Conservation (phyloP, 2,888 invertebrate genomes). For the Anorthoa munda region DNA sequence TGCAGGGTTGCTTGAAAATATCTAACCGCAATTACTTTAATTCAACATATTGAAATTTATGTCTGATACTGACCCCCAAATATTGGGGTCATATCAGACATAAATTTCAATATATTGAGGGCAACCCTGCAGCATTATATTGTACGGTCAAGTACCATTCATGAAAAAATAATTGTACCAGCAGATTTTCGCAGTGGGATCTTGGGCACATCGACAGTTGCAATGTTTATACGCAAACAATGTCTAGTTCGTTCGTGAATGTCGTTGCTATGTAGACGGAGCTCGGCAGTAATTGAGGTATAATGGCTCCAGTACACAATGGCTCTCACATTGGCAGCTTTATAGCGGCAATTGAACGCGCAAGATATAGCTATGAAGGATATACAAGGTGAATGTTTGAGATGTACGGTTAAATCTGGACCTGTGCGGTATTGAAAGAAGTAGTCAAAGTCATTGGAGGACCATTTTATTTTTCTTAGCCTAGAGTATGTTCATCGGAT, state of each 20-base stretch:
- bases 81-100: too few relatives aligned
- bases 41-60: too few relatives aligned
- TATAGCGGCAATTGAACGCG: conserved; percentile 46
- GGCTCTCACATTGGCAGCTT: conserved; percentile 54
- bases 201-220: conserved; percentile 2
- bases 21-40: too few relatives aligned
- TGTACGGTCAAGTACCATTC: too few relatives aligned
- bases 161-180: too few relatives aligned
- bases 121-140: too few relatives aligned
- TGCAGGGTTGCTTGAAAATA: too few relatives aligned
- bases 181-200: too few relatives aligned
- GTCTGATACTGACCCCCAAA: too few relatives aligned
- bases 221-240: conserved; percentile 18
- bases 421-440: not conserved
- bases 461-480: too few relatives aligned
- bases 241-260: conserved; percentile 17
- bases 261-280: conserved; percentile 37
- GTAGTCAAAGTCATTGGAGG: not conserved
- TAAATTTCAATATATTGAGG: too few relatives aligned
- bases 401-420: conserved; percentile 10
- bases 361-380: conserved; percentile 32
- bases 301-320: conserved; percentile 61
- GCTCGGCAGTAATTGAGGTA: conserved; percentile 57
- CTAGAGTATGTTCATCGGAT: too few relatives aligned
- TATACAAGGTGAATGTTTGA: conserved; percentile 16